A percentile compares a stretch with the other conserved stretches of the same genome.
These are phyloP conservation scores for Cyphomyrus discorhynchus DNA, from an alignment of 2,113 vertebrate species.

Conservation along the genomic window DNA sequence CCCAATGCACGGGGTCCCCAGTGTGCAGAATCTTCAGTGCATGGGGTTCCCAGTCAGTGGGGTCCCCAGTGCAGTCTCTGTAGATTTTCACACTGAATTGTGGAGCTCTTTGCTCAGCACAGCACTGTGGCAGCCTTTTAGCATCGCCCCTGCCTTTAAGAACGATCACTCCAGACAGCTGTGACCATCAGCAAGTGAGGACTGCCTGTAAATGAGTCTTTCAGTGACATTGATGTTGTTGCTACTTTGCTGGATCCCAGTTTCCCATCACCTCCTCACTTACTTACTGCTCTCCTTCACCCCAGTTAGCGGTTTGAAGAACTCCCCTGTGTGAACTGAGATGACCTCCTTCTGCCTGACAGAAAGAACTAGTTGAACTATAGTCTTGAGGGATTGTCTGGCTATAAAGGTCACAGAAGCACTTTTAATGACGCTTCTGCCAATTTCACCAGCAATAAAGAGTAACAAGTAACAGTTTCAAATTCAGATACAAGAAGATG, in stretches of 20 bases:
- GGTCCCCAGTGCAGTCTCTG: background rate
- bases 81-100: background rate
- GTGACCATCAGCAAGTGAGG: background rate
- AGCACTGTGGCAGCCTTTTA: background rate
- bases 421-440: background rate
- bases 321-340: constrained; percentile 10
- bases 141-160: background rate
- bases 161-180: background rate
- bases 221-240: background rate
- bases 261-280: background rate
- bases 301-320: constrained; percentile 22
- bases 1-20: background rate
- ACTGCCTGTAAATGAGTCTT: background rate
- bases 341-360: background rate
- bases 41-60: background rate
- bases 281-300: background rate
- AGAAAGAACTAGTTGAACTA: background rate
- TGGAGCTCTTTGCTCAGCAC: background rate
- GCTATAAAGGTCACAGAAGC: background rate
- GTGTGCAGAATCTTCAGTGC: background rate
- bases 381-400: background rate
- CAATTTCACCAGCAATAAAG: background rate
- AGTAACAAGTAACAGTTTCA: background rate
- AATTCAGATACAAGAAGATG: background rate
- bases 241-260: background rate